Base-by-base conservation (phyloP, 2,888 invertebrate species). In the Acrobasis suavella region DNA sequence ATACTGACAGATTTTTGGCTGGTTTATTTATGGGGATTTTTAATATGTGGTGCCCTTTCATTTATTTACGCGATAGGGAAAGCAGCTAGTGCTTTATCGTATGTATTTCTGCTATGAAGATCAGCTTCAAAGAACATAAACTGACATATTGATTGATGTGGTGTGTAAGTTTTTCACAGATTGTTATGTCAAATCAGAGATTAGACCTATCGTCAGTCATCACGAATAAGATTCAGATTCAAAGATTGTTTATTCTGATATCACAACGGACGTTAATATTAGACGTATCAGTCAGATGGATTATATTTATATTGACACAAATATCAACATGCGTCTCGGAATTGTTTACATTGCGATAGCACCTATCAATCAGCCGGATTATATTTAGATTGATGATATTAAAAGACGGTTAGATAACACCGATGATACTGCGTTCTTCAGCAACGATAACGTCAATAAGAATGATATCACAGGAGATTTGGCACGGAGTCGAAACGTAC, bases 391-490 rank as follows among this genome's bases (percentile, higher is more conserved):
- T 15, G 58, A 50, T 59, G 56, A 22, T n/a, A 56, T 17, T 17
- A 42, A 56, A 42, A 42, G 17, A 42, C 22, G 2, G 32, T 52
- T 32, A 52, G 37, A 52, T 37, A 32, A 52, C 52, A 32, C 8
- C 1, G n/a, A 39, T 16, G 39, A 55, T 55, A 55, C 12, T 55
- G 55, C 55, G 56, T 42, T 42, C n/a, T 56, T 56, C 16, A 42
- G 17, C 42, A 52, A 14, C 42, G 52, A 51, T 17, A 51, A 52
- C 59, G 50, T 50, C 59, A 17, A 62, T 17, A 42, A 42, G 22
- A 17, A 15, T 60, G 63, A 58, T 59, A 62, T 64, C 55, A 62
- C 51, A 52, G 22, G n/a, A 56, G 10, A 58, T 50, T 65, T 65
- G 64, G 65, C 68, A 55, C 50, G n/a, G 50, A 15, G 52, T 58